Evolutionary conservation across 2,888 invertebrate genomes (phyloP), one percentile per base, ranked within the genome.

Genomic region (Autographa gamma): DNA sequence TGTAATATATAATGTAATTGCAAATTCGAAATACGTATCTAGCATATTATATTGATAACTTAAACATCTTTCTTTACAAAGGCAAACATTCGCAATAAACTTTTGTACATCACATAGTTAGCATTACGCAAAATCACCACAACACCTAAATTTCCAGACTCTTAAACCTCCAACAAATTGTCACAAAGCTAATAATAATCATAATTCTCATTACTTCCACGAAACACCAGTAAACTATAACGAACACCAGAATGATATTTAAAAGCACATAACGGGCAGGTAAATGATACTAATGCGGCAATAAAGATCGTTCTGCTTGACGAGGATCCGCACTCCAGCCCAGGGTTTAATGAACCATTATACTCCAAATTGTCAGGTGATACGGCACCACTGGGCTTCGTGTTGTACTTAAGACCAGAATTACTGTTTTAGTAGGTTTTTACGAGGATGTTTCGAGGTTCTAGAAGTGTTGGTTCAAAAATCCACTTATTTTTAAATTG

Each of bases 301-400:
- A 81, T 87, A 88, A 87, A 88, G 82, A 80, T 72, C 67, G 76
- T 60, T 70, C 75, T 73, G 71, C 67, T 66, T 83, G 80, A 87
- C 85, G 86, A 83, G 84, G 75, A 77, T 81, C 81, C 83, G 86
- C 89, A 89, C 91, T 92, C 91, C 79, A 79, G 87, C 90, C 84
- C 86, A 80, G 68, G 81, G 85, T 85, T 89, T 91, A 93, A 94
- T 91, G 92, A 92, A 88, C 91, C 93, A 92, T 93, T 93, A 86
- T 81, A 76, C 82, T 77, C 80, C 83, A 88, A 91, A 91, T 88
- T 88, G 90, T 86, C 85, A 86, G 88, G 88, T 89, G 87, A 88
- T 88, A 90, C 86, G 88, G 85, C 87, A 85, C 87, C 82, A 77
- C 81, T 79, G 85, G 86, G 85, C 81, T 85, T 82, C 82, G 79